A percentile compares a stretch with the other conserved stretches of the same genome.
Evolutionary conservation across 2,888 invertebrate species (phyloP).

Genomic region (Dinocampus coccinellae): DNA sequence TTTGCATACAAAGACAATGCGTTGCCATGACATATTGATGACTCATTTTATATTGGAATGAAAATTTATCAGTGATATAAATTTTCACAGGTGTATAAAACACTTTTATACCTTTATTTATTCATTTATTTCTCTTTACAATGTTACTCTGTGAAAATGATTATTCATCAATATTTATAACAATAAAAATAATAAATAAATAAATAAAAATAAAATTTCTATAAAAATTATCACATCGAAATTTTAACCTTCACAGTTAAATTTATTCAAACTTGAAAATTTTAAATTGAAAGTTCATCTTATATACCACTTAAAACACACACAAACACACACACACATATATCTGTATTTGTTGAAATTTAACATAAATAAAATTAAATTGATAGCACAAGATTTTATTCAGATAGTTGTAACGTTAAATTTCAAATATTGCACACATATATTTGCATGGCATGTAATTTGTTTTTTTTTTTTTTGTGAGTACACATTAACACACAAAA

Average conservation of each 20-base stretch:
- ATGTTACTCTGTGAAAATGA: not conserved
- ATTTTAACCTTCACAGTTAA: not conserved
- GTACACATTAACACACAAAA: not conserved
- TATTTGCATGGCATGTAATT: too few species aligned
- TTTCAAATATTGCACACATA: too few species aligned
- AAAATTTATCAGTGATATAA: not conserved
- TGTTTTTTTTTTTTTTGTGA: too few species aligned
- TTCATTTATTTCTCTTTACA: not conserved
- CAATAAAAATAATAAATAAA: too few species aligned
- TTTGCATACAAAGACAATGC: slow-evolving; percentile 22
- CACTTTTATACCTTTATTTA: not conserved
- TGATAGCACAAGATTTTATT: not conserved
- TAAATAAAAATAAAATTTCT: too few species aligned
- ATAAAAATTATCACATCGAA: not conserved
- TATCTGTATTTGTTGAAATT: not conserved
- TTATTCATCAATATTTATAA: too few species aligned
- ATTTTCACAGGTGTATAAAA: not conserved
- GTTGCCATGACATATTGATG: not conserved
- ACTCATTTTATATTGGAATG: slow-evolving; percentile 1
- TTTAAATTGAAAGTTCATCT: not conserved
- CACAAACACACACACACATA: too few species aligned
- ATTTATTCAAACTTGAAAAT: not conserved
- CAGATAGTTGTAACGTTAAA: not conserved
- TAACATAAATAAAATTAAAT: not conserved
- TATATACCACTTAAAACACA: too few species aligned